Base-by-base conservation (phyloP, 2,888 invertebrate species). In the Auanema sp. region DNA sequence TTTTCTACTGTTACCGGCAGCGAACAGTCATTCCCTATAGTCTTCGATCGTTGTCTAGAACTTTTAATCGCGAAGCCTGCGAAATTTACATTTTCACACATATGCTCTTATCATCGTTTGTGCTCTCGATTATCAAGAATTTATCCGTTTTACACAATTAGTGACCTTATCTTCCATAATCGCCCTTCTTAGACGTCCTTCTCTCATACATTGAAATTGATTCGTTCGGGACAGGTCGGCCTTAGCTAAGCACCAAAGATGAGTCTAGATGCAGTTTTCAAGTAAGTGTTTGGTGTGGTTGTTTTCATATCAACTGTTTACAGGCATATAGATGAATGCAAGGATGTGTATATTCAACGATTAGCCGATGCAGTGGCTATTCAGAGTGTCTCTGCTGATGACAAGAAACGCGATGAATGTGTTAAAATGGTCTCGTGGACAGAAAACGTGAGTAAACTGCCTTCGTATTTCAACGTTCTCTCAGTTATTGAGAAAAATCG, bases 361-460 rank as follows among this genome's bases (percentile, higher is more conserved):
- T 87, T 97, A 63, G 88, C 88, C 60, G 91, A 92, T 81, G 92
- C 91, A 1, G 94, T 97, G 25, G 92, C 91, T 2, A 96, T 97
- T 81, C 90, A 91, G 77, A 94, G 94, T 5, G 93, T 97, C n/a
- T 96, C 96, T 24, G 90, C 92, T 81, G 92, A 91, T 89, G 89
- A 91, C 3, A 90, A 92, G 66, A 89, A 89, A 70, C 89, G 96
- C 52, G 85, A 86, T 16, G 93, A 96, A 72, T 90, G 93, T 72
- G 86, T 89, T 16, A 89, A 88, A 75, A 94, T 96, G 94, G 89
- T 92, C 33, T 87, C 92, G 70, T 95, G 93, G 92, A 69, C 81
- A 14, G 69, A 79, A 57, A 64, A 72, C 60, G 83, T 83, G 33
- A 58, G 24, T 42, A 6, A 1, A 16, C 40, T 6, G 8, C 18